A percentile compares a stretch with the other conserved stretches of the same genome.
Conservation (phyloP, 2,797 vertebrate species). For the Leucoraja ocellata region DNA sequence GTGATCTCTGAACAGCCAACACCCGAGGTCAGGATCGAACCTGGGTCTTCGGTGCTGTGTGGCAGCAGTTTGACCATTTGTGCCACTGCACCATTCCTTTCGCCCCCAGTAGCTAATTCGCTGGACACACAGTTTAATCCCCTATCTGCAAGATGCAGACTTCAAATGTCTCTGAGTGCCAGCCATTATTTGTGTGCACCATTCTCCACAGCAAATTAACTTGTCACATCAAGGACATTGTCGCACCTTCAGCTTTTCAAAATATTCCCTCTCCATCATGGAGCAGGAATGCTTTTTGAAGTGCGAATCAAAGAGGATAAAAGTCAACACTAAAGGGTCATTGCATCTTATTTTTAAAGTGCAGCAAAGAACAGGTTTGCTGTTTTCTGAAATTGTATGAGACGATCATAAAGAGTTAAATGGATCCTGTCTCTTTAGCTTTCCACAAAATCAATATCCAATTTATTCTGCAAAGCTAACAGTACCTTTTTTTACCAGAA, state of each 20-base stretch:
- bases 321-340: not conserved
- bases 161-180: too few relatives aligned
- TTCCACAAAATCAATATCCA: not conserved
- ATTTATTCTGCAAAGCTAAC: not conserved
- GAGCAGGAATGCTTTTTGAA: not conserved
- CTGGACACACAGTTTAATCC: too few relatives aligned
- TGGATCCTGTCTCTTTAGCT: not conserved
- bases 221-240: too few relatives aligned
- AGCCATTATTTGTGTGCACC: too few relatives aligned
- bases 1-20: too few relatives aligned
- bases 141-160: too few relatives aligned
- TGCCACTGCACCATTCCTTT: too few relatives aligned
- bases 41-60: too few relatives aligned
- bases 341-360: not conserved
- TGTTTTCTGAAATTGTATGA: not conserved
- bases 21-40: too few relatives aligned
- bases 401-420: not conserved
- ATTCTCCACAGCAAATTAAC: too few relatives aligned
- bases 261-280: not conserved
- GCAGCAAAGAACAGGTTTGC: not conserved
- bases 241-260: not conserved
- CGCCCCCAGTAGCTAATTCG: too few relatives aligned
- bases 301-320: not conserved
- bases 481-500: not conserved
- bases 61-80: too few relatives aligned